These are phyloP conservation scores for Acromyrmex charruanus DNA, from an alignment of 1,140 invertebrate genomes.

Conservation along the genomic window DNA sequence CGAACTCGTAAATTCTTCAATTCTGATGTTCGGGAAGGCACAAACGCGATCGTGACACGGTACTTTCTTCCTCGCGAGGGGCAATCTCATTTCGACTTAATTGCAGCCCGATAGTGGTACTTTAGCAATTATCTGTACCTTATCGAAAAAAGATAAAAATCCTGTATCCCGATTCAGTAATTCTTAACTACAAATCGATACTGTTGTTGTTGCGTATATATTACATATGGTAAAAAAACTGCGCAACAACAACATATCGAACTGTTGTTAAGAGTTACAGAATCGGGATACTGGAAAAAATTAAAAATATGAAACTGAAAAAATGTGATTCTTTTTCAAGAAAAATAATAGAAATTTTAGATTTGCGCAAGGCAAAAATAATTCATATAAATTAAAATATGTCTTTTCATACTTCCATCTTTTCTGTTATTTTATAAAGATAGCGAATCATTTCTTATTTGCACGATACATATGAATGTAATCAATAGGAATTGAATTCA, in stretches of 20 bases:
- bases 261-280: too few relatives aligned
- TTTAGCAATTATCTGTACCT: neutral
- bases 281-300: neutral
- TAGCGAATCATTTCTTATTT: neutral
- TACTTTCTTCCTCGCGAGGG: neutral
- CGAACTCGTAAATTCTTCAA: slow-evolving; percentile 77
- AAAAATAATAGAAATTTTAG: neutral
- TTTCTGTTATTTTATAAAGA: neutral
- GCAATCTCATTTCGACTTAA: slow-evolving; percentile 63
- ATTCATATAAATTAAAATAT: neutral
- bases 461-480: neutral
- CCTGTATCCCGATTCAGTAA: too few relatives aligned
- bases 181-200: too few relatives aligned
- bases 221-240: too few relatives aligned
- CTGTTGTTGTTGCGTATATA: too few relatives aligned
- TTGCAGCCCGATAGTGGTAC: slow-evolving; percentile 44
- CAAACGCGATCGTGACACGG: slow-evolving; percentile 59
- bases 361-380: neutral
- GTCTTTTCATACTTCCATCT: neutral
- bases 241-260: too few relatives aligned
- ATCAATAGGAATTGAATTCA: neutral
- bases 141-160: neutral
- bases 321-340: neutral
- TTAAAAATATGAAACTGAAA: neutral
- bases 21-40: slow-evolving; percentile 66